Evolutionary conservation across 2,113 vertebrate species (phyloP).

Genomic region (Sarotherodon lohbergeri): DNA sequence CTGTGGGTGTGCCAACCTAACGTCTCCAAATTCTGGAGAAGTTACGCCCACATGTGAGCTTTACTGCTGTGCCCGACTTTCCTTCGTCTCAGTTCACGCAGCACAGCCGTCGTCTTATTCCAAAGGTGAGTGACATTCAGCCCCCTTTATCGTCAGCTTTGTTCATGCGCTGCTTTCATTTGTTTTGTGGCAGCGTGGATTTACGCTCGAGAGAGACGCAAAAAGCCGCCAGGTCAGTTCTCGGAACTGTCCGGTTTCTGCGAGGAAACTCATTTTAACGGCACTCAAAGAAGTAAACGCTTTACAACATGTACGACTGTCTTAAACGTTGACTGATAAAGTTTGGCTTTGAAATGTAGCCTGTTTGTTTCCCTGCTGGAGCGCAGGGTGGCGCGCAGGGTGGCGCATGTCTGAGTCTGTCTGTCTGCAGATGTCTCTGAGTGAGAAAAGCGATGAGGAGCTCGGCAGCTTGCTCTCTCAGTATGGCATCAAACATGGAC

Average conservation of each 20-base stretch:
- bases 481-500: background rate
- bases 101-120: background rate
- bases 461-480: background rate
- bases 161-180: background rate
- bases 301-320: background rate
- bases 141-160: background rate
- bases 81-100: background rate
- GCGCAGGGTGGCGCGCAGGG: background rate
- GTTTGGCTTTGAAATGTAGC: background rate
- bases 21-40: background rate
- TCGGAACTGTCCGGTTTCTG: background rate
- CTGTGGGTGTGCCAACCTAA: background rate
- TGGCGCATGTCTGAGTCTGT: background rate
- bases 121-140: background rate
- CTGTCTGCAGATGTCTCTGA: background rate
- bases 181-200: background rate
- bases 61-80: background rate
- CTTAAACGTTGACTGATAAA: background rate
- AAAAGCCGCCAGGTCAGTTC: background rate
- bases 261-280: background rate
- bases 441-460: background rate
- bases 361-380: background rate
- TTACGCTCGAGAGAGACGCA: background rate
- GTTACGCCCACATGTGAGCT: background rate
- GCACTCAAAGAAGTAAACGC: background rate